Percentiles rank a stretch among this genome's conserved stretches.
These are phyloP conservation scores for Acyrthosiphon pisum DNA, from an alignment of 1,140 invertebrate genomes.

Conservation along the genomic window DNA sequence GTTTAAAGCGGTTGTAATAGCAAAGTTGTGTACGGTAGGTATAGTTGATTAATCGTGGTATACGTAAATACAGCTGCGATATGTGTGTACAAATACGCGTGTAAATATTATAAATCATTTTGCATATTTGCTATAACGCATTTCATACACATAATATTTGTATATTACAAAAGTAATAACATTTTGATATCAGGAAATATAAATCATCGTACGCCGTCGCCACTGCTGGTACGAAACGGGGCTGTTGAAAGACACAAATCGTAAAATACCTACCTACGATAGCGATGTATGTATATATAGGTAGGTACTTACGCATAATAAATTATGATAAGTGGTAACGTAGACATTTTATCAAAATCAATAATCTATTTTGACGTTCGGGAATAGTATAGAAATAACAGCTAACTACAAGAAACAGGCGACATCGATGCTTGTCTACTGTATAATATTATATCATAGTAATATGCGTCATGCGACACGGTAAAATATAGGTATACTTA, in stretches of 20 bases:
- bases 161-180: neutral
- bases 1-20: too few relatives aligned
- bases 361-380: neutral
- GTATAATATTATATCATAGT: neutral
- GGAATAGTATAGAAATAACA: neutral
- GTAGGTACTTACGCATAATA: neutral
- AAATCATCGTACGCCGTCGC: neutral
- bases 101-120: conserved; percentile 15
- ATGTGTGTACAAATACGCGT: neutral
- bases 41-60: neutral
- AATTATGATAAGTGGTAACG: neutral
- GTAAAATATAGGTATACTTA: neutral
- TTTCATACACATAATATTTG: neutral
- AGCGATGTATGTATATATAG: neutral
- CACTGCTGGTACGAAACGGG: neutral
- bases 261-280: neutral
- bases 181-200: conserved; percentile 17
- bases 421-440: neutral
- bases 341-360: neutral
- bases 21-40: too few relatives aligned
- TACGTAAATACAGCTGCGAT: neutral
- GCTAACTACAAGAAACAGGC: neutral
- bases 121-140: neutral
- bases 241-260: neutral
- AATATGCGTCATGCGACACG: neutral